phyloP scores from a whole-genome alignment of 2,797 vertebrate genomes.

The Mergus octosetaceus region DNA sequence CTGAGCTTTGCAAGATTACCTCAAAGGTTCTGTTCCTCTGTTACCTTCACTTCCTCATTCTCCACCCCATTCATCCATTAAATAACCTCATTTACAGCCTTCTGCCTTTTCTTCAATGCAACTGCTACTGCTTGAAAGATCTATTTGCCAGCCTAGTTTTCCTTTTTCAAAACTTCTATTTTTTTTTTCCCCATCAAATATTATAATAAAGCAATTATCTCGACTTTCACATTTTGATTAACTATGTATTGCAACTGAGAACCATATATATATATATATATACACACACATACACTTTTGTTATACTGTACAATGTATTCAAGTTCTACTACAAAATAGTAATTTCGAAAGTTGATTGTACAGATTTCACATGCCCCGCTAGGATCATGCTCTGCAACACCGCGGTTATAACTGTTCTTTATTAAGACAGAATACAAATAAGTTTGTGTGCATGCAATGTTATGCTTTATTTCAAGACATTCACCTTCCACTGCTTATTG shows the following conservation, averaged over 20 bases:
- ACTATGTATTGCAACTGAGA: neutral
- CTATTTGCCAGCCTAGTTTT: neutral
- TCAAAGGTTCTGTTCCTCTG: neutral
- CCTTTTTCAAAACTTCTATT: neutral
- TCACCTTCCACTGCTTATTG: neutral
- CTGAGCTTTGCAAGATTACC: neutral
- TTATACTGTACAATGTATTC: neutral
- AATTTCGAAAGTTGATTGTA: neutral
- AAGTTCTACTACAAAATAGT: neutral
- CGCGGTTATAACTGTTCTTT: neutral
- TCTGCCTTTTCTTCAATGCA: neutral
- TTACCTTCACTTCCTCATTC: neutral
- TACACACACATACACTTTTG: neutral
- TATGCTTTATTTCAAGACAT: neutral
- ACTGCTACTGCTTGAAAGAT: neutral
- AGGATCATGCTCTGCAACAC: accelerated
- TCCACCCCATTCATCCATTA: too few relatives aligned
- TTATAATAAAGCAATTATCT: neutral
- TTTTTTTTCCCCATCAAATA: neutral
- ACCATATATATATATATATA: neutral
- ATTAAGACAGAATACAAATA: neutral
- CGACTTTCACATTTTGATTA: neutral
- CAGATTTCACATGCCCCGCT: neutral
- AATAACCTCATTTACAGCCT: neutral
- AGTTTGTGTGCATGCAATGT: accelerated